Evolutionary conservation across 2,888 invertebrate species (phyloP).

Genomic region (Sphecodes monilicornis): DNA sequence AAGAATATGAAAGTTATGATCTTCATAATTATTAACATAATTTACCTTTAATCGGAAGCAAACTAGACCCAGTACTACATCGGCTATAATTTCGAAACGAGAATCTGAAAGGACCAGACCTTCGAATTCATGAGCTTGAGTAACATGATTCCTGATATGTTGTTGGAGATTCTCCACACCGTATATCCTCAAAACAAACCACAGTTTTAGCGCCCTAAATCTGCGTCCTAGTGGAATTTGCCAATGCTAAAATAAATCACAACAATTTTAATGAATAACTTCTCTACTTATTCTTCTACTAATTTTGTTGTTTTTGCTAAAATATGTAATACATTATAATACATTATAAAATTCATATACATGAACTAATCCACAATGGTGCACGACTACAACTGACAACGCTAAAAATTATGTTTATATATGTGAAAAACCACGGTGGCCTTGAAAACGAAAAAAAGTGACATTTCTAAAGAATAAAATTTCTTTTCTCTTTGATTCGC

Average conservation of each 20-base stretch:
- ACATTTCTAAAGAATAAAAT: neutral
- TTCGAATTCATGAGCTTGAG: conserved; percentile 95
- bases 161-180: conserved; percentile 95
- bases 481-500: neutral
- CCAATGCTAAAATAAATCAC: conserved; percentile 89
- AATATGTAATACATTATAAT: neutral
- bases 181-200: conserved; percentile 97
- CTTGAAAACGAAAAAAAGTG: neutral
- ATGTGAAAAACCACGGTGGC: neutral
- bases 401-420: neutral
- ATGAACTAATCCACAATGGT: neutral
- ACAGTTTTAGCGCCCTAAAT: conserved; percentile 96
- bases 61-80: conserved; percentile 96
- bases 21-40: neutral
- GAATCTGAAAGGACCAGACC: conserved; percentile 90
- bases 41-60: conserved; percentile 95
- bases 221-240: conserved; percentile 97
- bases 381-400: no score
- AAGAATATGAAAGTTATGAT: neutral
- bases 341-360: no score
- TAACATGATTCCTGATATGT: conserved; percentile 93
- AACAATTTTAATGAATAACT: neutral
- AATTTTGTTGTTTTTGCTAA: neutral
- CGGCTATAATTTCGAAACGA: conserved; percentile 95
- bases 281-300: neutral